These are phyloP conservation scores for Hydractinia echinata DNA, from an alignment of 30 jellyfish, hydroid and myxozoan species.

Conservation along the genomic window DNA sequence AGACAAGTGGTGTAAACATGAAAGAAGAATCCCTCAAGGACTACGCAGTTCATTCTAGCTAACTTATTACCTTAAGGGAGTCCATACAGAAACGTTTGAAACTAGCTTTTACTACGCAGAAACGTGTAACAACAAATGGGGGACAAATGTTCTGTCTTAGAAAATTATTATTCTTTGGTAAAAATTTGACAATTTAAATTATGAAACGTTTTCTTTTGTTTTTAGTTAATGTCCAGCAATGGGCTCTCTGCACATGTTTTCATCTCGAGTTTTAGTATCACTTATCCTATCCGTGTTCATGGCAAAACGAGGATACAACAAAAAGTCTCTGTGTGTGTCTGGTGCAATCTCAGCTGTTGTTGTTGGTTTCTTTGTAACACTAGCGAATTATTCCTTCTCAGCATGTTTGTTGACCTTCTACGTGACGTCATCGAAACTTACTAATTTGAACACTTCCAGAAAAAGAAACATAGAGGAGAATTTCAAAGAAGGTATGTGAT, in stretches of 20 bases:
- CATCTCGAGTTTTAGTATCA: constrained; percentile 7
- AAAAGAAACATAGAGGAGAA: constrained; percentile 55
- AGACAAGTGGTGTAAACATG: too few relatives aligned
- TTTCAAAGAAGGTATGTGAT: constrained; percentile 59
- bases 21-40: too few relatives aligned
- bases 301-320: constrained; percentile 61
- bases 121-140: too few relatives aligned
- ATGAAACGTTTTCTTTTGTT: too few relatives aligned
- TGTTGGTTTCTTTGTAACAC: constrained; percentile 63
- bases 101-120: too few relatives aligned
- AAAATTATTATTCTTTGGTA: too few relatives aligned
- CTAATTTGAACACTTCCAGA: constrained; percentile 55
- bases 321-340: constrained; percentile 61
- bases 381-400: constrained; percentile 61
- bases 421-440: constrained; percentile 58
- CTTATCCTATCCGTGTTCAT: constrained; percentile 23
- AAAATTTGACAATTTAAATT: too few relatives aligned
- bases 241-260: neutral
- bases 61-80: too few relatives aligned
- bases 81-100: too few relatives aligned
- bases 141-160: too few relatives aligned
- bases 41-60: too few relatives aligned
- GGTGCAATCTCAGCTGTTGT: constrained; percentile 69
- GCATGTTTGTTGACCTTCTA: constrained; percentile 57
- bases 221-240: too few relatives aligned